Evolutionary conservation across 2,888 invertebrate species (phyloP).

Genomic region (Dicyrtoma fusca): DNA sequence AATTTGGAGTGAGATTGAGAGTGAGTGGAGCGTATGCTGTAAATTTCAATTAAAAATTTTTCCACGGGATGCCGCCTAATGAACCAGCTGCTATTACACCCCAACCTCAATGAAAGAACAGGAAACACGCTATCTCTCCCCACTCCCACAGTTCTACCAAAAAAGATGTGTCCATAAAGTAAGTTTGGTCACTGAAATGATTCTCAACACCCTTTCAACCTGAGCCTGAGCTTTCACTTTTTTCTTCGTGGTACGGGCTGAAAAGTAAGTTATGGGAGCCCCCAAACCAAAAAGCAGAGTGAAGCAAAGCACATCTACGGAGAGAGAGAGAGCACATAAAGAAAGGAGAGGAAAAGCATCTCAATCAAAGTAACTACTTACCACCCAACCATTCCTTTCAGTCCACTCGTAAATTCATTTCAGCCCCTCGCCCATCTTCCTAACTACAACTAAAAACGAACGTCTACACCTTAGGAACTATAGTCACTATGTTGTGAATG

Average conservation of each 20-base stretch:
- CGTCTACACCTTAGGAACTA: not conserved
- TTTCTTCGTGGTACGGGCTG: too few species aligned
- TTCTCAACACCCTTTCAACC: too few species aligned
- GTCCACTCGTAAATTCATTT: not conserved
- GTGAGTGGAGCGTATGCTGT: conserved; percentile 45
- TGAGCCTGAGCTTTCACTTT: too few species aligned
- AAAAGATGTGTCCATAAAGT: too few species aligned
- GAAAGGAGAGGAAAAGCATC: conserved; percentile 13
- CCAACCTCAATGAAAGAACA: too few species aligned
- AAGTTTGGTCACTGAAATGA: too few species aligned
- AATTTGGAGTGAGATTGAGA: conserved; percentile 4
- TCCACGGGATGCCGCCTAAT: conserved; percentile 44
- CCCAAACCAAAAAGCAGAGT: not conserved
- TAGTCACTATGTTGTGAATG: too few species aligned
- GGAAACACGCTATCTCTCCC: not conserved
- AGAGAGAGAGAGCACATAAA: too few species aligned
- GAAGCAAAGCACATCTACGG: not conserved
- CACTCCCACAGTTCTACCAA: not conserved
- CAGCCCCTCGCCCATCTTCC: not conserved
- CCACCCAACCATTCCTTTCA: not conserved
- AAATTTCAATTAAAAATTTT: conserved; percentile 54
- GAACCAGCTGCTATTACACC: conserved; percentile 47
- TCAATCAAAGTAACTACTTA: conserved; percentile 26
- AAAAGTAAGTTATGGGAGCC: conserved; percentile 5
- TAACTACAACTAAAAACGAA: conserved; percentile 7